Base-by-base conservation (phyloP, 2,113 vertebrate species). In the Aegypius monachus region DNA sequence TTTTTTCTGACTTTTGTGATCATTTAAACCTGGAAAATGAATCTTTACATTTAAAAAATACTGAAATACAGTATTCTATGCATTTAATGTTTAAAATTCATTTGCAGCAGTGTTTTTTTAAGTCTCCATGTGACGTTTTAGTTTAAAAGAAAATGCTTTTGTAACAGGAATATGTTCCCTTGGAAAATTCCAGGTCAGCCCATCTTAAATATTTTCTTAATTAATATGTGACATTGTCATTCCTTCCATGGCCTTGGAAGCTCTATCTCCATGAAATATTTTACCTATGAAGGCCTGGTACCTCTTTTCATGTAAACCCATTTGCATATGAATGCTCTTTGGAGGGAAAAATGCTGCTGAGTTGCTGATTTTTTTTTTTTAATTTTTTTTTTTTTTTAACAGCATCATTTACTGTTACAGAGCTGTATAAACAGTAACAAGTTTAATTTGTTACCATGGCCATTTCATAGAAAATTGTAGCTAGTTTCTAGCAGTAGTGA, bases 281-380 rank as follows among this genome's bases (percentile, higher is more conserved):
- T 96, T 91, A 80, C 88, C 91, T 95, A 1, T 85, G 68, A 87
- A 94, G 73, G 31, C 11, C 43, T 93, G 27, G 7, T 89, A 67
- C 36, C 25, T 75, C 58, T 89, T 95, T 95, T 96, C 52, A 58
- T 77, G 36, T 68, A 77, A 92, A 77, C 0, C 6, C 7, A 90
- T 94, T 95, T 96, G 32, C 83, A 88, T 95, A 59, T 81, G 50
- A 95, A 78, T 84, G 61, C 3, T 66, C 29, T 86, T 94, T 67
- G 36, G 17, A 90, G 25, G 34, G 42, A 50, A 93, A 95, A 86
- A 53, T 81, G 13, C 9, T 67, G 2, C 68, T 36, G 53, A 71
- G n/a, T 48, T 78, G 17, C 8, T 71, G 26, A 7, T 29, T 36
- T 22, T 34, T 16, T 58, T 58, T n/a, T 40, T 48, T 47, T 19